phyloP scores from a whole-genome alignment of 2,888 invertebrate genomes.

The Monochamus alternatus region DNA sequence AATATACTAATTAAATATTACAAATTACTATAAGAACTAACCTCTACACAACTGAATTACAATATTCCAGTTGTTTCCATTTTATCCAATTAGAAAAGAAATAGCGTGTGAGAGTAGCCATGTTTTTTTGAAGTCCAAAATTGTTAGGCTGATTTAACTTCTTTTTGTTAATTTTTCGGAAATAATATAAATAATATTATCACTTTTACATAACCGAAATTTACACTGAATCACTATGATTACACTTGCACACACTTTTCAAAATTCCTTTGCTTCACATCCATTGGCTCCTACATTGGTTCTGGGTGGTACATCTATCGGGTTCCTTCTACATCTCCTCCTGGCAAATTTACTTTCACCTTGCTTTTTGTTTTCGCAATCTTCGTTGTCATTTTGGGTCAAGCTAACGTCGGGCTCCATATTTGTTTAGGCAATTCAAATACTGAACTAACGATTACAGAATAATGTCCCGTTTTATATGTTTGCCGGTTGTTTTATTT shows the following conservation, averaged over 20 bases:
- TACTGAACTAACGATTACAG: neutral
- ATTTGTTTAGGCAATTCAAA: neutral
- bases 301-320: constrained; percentile 48
- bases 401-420: constrained; percentile 21
- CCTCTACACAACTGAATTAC: neutral
- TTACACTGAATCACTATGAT: neutral
- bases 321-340: constrained; percentile 18
- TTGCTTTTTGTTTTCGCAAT: neutral
- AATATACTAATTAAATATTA: too few species aligned
- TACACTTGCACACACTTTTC: constrained; percentile 2
- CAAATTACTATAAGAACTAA: too few species aligned
- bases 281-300: constrained; percentile 48
- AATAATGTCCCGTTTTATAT: constrained; percentile 13
- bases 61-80: neutral
- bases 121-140: neutral
- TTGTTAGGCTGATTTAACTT: neutral
- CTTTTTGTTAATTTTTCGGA: neutral
- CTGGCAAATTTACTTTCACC: neutral
- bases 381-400: neutral
- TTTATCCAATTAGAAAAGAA: too few species aligned
- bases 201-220: neutral
- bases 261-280: constrained; percentile 47
- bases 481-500: neutral
- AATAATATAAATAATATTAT: neutral
- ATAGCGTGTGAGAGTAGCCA: too few species aligned